A percentile compares a stretch with the other conserved stretches of the same genome.
phyloP scores from a whole-genome alignment of 2,888 invertebrate species.

The Drosophila paranaensis region DNA sequence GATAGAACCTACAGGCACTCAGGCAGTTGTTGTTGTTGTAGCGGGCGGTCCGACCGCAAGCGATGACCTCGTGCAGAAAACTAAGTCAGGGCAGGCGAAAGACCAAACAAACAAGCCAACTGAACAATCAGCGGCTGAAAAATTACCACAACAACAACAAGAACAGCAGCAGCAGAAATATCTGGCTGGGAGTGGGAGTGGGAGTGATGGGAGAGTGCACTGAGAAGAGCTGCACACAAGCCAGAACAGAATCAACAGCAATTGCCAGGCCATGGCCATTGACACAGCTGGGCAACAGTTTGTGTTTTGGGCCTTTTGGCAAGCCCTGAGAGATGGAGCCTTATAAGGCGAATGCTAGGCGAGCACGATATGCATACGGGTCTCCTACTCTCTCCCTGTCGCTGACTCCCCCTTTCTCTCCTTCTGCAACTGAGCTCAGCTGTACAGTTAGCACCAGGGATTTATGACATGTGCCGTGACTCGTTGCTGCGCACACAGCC shows the following conservation, averaged over 20 bases:
- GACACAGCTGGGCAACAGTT: constrained; percentile 55
- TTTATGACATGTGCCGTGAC: constrained; percentile 53
- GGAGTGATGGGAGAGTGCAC: constrained; percentile 5
- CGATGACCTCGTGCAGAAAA: constrained; percentile 78
- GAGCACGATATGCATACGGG: constrained; percentile 42
- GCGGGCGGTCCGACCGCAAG: constrained; percentile 61
- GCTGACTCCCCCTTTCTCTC: too few species aligned
- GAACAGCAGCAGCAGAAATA: constrained; percentile 3
- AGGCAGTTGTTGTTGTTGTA: constrained; percentile 7
- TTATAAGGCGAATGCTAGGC: constrained; percentile 43
- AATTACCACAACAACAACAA: constrained; percentile 46
- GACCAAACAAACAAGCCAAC: constrained; percentile 36
- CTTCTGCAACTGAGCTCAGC: constrained; percentile 4
- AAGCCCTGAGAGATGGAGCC: constrained; percentile 47
- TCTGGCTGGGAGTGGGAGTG: constrained; percentile 17
- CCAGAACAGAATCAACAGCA: constrained; percentile 13
- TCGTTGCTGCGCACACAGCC: constrained; percentile 12
- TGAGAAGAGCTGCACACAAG: constrained; percentile 16
- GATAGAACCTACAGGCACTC: constrained; percentile 19
- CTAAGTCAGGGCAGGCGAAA: constrained; percentile 66
- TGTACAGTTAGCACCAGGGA: constrained; percentile 58
- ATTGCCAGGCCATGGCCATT: constrained; percentile 46
- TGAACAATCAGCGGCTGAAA: constrained; percentile 61
- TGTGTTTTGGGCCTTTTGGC: constrained; percentile 26
- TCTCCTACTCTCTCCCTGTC: neutral